A percentile compares a stretch with the other conserved stretches of the same genome.
These are phyloP conservation scores for Rhyacophila evoluta DNA, from an alignment of 2,888 invertebrate genomes.

Conservation along the genomic window DNA sequence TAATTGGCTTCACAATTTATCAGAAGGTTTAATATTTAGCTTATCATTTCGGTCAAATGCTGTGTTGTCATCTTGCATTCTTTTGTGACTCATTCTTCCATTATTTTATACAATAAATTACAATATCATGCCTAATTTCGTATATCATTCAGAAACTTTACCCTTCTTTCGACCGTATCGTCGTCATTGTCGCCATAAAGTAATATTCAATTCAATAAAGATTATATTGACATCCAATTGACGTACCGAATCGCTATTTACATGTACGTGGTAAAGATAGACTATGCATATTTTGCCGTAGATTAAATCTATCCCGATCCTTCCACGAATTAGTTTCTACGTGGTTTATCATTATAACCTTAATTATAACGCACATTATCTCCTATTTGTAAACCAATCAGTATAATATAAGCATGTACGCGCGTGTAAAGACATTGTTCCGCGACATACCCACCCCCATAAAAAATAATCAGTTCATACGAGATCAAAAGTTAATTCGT, in stretches of 20 bases:
- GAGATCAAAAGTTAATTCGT: background rate
- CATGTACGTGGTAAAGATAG: background rate
- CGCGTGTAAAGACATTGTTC: too few relatives aligned
- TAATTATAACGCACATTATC: too few relatives aligned
- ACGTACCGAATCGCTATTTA: background rate
- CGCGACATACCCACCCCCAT: background rate
- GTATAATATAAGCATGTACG: background rate
- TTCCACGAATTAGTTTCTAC: too few relatives aligned
- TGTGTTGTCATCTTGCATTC: constrained; percentile 36
- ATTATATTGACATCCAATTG: constrained; percentile 27
- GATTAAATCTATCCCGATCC: background rate
- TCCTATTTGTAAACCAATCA: background rate
- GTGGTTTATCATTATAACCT: too few relatives aligned
- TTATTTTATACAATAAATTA: constrained; percentile 36
- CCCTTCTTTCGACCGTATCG: background rate
- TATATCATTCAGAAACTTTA: background rate
- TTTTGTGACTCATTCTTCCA: constrained; percentile 46
- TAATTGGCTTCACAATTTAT: background rate
- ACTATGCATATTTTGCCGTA: background rate
- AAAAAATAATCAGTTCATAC: background rate
- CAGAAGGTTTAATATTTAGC: background rate
- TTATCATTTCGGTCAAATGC: constrained; percentile 11
- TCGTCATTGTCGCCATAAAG: background rate
- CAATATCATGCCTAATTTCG: constrained; percentile 36
- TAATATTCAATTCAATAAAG: constrained; percentile 13